A percentile compares a stretch with the other conserved stretches of the same genome.
phyloP scores from a whole-genome alignment of 1,140 invertebrate genomes.

The Caenorhabditis inopinata region DNA sequence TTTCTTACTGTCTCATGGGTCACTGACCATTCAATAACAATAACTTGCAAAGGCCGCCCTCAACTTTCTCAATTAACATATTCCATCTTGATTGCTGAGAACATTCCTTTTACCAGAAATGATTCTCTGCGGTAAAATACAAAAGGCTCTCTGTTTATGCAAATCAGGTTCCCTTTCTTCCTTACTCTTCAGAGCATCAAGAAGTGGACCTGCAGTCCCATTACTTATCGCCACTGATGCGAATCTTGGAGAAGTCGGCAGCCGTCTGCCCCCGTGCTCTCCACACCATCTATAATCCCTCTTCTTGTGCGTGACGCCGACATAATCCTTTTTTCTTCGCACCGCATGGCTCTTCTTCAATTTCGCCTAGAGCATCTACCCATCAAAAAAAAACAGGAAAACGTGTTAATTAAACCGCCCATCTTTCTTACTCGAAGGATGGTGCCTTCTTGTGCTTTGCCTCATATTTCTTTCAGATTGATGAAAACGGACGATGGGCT shows the following conservation, averaged over 20 bases:
- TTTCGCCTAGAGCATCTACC: background rate
- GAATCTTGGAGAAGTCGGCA: slow-evolving; percentile 28
- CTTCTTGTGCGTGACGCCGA: slow-evolving; percentile 24
- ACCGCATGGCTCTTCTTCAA: slow-evolving; percentile 20
- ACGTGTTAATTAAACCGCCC: slow-evolving; percentile 29
- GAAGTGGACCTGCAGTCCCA: slow-evolving; percentile 13
- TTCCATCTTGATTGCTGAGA: slow-evolving; percentile 24
- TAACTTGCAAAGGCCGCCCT: background rate
- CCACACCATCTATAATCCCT: slow-evolving; percentile 24
- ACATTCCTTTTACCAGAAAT: background rate
- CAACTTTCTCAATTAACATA: slow-evolving; percentile 26
- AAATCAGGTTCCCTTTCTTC: slow-evolving; percentile 19
- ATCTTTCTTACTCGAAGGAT: background rate
- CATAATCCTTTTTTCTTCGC: slow-evolving; percentile 33
- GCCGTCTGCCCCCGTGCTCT: slow-evolving; percentile 27
- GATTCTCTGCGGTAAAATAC: slow-evolving; percentile 19
- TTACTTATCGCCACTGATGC: slow-evolving; percentile 33
- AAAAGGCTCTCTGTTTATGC: slow-evolving; percentile 30
- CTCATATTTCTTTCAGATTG: slow-evolving; percentile 29
- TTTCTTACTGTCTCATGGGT: slow-evolving; percentile 20
- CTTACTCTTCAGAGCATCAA: slow-evolving; percentile 24
- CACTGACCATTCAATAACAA: slow-evolving; percentile 13
- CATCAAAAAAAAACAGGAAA: slow-evolving; percentile 33
- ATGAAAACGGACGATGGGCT: background rate
- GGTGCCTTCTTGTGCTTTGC: background rate